A percentile compares a stretch with the other conserved stretches of the same genome.
Conservation (phyloP, 1,140 invertebrate genomes). For the Teleogryllus occipitalis region DNA sequence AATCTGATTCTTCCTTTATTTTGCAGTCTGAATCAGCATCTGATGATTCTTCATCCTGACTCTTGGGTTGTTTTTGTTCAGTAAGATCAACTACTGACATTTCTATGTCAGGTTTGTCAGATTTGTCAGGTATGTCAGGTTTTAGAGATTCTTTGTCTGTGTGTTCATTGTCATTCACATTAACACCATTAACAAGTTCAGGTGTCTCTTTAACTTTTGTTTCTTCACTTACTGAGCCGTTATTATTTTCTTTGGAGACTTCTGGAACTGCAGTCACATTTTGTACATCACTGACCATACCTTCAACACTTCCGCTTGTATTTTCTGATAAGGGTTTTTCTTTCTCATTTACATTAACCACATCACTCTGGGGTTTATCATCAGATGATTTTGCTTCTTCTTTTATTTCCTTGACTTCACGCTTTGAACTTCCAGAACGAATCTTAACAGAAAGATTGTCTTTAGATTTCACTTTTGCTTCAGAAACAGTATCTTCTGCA, state of each 20-base stretch:
- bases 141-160: background rate
- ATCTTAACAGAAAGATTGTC: constrained; percentile 24
- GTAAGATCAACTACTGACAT: background rate
- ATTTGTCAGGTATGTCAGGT: no score
- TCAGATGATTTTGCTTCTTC: background rate
- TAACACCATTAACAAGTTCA: background rate
- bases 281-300: background rate
- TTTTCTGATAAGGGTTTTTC: constrained; percentile 28
- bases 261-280: background rate
- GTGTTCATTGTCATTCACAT: background rate
- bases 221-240: background rate
- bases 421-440: constrained; percentile 35
- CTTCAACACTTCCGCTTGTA: constrained; percentile 9
- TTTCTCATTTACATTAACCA: constrained; percentile 4
- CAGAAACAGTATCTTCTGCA: background rate
- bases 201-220: background rate
- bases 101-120: no score
- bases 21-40: constrained; percentile 19
- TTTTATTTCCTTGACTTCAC: constrained; percentile 30
- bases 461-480: constrained; percentile 14
- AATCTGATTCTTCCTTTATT: constrained; percentile 57
- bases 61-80: background rate
- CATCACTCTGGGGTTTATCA: background rate
- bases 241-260: background rate
- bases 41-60: constrained; percentile 15